Conservation (phyloP, 2,797 vertebrate genomes). For the Oryzias dopingdopingensis region DNA sequence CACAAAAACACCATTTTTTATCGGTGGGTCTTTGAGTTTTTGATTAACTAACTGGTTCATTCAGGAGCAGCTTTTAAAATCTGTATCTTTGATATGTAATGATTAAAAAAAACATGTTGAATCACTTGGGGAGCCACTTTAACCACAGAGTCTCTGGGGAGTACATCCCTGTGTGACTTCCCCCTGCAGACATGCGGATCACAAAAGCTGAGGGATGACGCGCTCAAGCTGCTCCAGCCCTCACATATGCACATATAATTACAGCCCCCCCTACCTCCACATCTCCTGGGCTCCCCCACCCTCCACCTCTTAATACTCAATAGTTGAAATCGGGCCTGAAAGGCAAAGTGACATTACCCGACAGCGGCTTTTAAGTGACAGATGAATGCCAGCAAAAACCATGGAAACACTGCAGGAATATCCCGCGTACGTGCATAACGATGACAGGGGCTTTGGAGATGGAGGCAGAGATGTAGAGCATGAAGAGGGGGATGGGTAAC, state of each 20-base stretch:
- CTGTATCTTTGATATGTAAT: slow-evolving; percentile 29
- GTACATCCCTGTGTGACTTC: slow-evolving; percentile 46
- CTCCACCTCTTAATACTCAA: slow-evolving; percentile 30
- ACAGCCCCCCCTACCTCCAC: slow-evolving; percentile 32
- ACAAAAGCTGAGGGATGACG: slow-evolving; percentile 69
- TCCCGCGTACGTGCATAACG: slow-evolving; percentile 41
- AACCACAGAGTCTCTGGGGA: slow-evolving; percentile 36
- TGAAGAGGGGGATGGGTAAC: slow-evolving; percentile 44
- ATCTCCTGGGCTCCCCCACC: slow-evolving; percentile 18
- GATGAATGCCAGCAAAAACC: slow-evolving; percentile 64
- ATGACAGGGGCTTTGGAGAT: slow-evolving; percentile 45
- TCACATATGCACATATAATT: slow-evolving; percentile 79
- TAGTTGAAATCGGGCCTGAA: slow-evolving; percentile 57
- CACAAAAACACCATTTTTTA: neutral
- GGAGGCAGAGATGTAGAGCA: slow-evolving; percentile 31
- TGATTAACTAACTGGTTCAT: neutral
- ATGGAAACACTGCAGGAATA: slow-evolving; percentile 68
- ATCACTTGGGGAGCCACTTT: slow-evolving; percentile 36
- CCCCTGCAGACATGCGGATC: slow-evolving; percentile 52
- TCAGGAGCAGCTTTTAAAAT: slow-evolving; percentile 7
- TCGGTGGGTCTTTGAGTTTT: neutral
- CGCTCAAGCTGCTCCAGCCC: slow-evolving; percentile 59
- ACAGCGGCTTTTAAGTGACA: slow-evolving; percentile 50
- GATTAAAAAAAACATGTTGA: slow-evolving; percentile 44
- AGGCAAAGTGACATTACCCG: slow-evolving; percentile 52